Evolutionary conservation across 2,113 vertebrate species (phyloP).

Genomic region (Hippocampus mohnikei): DNA sequence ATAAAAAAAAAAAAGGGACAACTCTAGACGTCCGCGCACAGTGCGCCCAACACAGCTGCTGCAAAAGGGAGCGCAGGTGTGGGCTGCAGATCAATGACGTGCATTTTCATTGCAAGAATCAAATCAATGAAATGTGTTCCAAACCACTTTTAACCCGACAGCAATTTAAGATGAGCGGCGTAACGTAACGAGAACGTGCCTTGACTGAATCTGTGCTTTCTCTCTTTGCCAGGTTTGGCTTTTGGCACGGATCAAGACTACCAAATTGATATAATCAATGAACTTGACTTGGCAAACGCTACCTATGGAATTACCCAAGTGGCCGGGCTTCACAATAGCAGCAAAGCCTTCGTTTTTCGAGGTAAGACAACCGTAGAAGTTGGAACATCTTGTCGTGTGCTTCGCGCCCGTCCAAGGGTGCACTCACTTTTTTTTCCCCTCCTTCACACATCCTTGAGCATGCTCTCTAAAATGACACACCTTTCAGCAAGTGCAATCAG

Average conservation of each 20-base stretch:
- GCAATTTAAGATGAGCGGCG: constrained; percentile 6
- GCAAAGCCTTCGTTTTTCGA: constrained; percentile 92
- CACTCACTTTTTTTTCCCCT: background rate
- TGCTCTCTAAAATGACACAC: background rate
- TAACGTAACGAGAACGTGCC: background rate
- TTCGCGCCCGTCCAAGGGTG: background rate
- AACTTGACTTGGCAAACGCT: constrained; percentile 86
- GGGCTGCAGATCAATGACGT: constrained; percentile 16
- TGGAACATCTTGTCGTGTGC: constrained; percentile 22
- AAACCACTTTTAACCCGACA: constrained; percentile 18
- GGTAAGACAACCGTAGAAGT: constrained; percentile 70
- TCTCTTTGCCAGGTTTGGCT: constrained; percentile 74
- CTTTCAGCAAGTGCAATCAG: background rate
- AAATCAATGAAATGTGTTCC: background rate
- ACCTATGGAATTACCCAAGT: constrained; percentile 89
- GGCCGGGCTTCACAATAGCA: constrained; percentile 87
- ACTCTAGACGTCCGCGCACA: constrained; percentile 5
- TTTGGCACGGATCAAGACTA: constrained; percentile 85
- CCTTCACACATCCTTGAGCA: constrained; percentile 16
- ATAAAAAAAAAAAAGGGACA: background rate
- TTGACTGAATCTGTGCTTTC: constrained; percentile 1
- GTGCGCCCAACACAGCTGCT: constrained; percentile 9
- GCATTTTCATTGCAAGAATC: constrained; percentile 7
- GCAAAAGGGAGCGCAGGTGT: constrained; percentile 39
- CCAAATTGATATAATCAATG: constrained; percentile 88